Evolutionary conservation across 1,140 invertebrate genomes (phyloP), one percentile per base, ranked within the genome.

Genomic region (Homarus americanus): DNA sequence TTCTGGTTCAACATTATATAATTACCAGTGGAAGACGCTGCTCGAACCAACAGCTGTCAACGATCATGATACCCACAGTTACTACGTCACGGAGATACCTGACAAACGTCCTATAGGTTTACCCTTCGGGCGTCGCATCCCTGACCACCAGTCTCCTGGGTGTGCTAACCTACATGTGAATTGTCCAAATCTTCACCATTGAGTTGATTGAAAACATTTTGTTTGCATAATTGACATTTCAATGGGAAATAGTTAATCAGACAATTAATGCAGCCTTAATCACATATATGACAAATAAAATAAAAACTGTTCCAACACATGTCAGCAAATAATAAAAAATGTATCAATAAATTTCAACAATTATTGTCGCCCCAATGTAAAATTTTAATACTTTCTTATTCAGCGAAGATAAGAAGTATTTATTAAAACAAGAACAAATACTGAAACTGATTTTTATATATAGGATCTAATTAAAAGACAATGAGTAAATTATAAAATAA

Each of bases 41-140:
- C 40, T 28, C 69, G 53, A 12, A n/a, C 36, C n/a, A 41, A 86
- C 72, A 10, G 28, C 28, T 10, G 32, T 32, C 1, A 53, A 76
- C 40, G 83, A 75, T 17, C 69, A 86, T 38, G 83, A n/a, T 41
- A 86, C 38, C n/a, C 83, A 86, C 38, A 41, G 69, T 32, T 76
- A 86, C 72, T 86, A 72, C n/a, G 83, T 36, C 69, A 38, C 5
- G 83, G 83, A 2, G n/a, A 86, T n/a, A 75, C 83, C 83, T 36
- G 83, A 86, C 83, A 86, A 86, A 32, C 66, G 69, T 7, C 83
- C n/a, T 20, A 86, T 86, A 72, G 83, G 83, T 32, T 86, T 32
- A 12, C 83, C 83, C 38, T 53, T 75, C 28, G 83, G 76, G n/a
- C 69, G 83, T 44, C 83, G 41, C 72, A 76, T 86, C 10, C 66